phyloP scores from a whole-genome alignment of 2,797 vertebrate species.

The Picus viridis region DNA sequence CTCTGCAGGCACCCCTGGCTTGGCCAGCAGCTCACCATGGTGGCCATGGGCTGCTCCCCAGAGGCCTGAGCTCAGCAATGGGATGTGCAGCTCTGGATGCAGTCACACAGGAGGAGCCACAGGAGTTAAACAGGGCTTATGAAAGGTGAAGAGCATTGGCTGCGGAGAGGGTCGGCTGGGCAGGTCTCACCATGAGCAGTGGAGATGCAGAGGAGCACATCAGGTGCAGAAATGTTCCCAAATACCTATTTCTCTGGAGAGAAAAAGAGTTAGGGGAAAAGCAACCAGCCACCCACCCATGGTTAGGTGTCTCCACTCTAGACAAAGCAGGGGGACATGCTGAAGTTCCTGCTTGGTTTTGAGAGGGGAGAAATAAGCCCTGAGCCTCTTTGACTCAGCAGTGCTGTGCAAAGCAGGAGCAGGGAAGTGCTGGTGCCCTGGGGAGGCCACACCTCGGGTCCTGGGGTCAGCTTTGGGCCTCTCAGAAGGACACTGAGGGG shows the following conservation, averaged over 20 bases:
- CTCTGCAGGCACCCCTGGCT: background rate
- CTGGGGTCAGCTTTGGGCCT: too few species aligned
- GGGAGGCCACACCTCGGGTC: too few species aligned
- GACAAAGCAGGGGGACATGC: background rate
- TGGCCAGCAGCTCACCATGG: background rate
- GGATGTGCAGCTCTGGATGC: background rate
- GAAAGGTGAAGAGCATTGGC: background rate
- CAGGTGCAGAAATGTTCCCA: background rate
- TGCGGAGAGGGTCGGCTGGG: background rate
- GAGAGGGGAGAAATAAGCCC: background rate
- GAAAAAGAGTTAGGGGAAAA: background rate
- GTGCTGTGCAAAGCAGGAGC: too few species aligned
- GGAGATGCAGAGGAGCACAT: background rate
- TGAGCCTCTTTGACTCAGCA: background rate
- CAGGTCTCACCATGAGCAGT: background rate
- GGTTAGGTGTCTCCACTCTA: background rate
- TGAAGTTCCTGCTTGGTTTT: background rate
- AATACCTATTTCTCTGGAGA: background rate
- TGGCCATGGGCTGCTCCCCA: background rate
- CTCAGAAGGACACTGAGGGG: too few species aligned
- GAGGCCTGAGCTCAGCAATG: background rate
- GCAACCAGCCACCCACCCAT: background rate
- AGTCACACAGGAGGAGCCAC: background rate
- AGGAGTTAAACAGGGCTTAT: background rate
- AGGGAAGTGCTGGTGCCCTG: too few species aligned